Base-by-base conservation (phyloP, 2,797 vertebrate species). In the Coregonus ussuriensis region DNA sequence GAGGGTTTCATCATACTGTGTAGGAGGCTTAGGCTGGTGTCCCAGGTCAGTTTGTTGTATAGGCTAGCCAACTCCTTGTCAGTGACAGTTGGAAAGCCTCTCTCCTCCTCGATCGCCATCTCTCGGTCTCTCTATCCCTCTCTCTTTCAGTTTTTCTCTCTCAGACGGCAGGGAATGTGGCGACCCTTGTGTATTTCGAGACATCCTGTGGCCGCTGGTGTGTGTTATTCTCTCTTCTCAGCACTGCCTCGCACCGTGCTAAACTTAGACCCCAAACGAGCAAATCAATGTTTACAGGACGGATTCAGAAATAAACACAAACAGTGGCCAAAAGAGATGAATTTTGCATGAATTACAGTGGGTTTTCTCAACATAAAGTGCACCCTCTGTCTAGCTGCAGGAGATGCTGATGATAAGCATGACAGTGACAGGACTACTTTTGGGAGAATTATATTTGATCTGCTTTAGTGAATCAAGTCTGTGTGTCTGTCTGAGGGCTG, bases 221-320 rank as follows among this genome's bases (percentile, higher is more conserved):
- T 76, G 80, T 79, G 74, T 75, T 51, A 68, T 83, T 88, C 77
- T 86, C 76, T 85, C 53, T 80, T 77, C 74, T 69, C 78, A 63
- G 74, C 82, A 75, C 52, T 74, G 82, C 74, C 63, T 77, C 81
- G 73, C 83, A 72, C 72, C 51, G 25, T 63, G 77, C 88, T 90
- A 88, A 89, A 91, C 85, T 88, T 89, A 87, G 83, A 71, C 74
- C 81, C 75, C 80, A 76, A 82, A 79, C 62, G 76, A 84, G 84
- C 87, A 89, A 91, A 90, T 89, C 86, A 91, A 88, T 91, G 91
- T 92, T 92, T 89, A 89, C 85, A 77, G 75, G 81, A 75, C 75
- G 47, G 18, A 73, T 77, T 87, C 77, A 73, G 76, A 90, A 91
- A 87, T 90, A 86, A 88, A 85, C 82, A 75, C 77, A 80, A 77